Conservation (phyloP, 2,888 invertebrate species). For the Aricia artaxerxes region DNA sequence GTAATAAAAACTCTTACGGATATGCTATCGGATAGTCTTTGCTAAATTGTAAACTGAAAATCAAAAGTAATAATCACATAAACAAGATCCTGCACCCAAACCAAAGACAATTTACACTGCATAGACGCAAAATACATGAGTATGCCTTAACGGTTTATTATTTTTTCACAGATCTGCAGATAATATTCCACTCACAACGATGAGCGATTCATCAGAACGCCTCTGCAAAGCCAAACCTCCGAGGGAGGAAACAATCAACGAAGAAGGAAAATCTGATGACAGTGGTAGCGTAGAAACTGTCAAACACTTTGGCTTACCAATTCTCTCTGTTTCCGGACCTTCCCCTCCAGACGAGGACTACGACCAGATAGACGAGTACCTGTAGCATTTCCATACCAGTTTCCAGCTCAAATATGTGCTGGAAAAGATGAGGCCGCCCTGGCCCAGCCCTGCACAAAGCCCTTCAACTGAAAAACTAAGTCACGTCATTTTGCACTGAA, state of each 20-base stretch:
- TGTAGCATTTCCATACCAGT: conserved; percentile 80
- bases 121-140: not conserved
- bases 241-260: conserved; percentile 71
- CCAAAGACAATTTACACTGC: not conserved
- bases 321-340: conserved; percentile 89
- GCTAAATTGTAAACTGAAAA: too few species aligned
- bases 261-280: conserved; percentile 74
- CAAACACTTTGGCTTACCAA: conserved; percentile 86
- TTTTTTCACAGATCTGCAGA: conserved; percentile 65
- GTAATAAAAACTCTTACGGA: too few species aligned
- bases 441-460: conserved; percentile 71
- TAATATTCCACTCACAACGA: conserved; percentile 72
- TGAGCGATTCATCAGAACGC: conserved; percentile 76
- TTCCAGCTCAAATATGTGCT: conserved; percentile 77
- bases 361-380: conserved; percentile 82
- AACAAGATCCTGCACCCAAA: not conserved
- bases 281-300: conserved; percentile 77
- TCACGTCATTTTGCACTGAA: conserved; percentile 48
- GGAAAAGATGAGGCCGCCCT: conserved; percentile 72
- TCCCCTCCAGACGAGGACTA: conserved; percentile 88
- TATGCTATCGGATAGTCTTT: too few species aligned
- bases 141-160: not conserved
- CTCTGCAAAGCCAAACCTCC: conserved; percentile 68
- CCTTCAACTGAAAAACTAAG: conserved; percentile 55
- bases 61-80: too few species aligned